phyloP scores from a whole-genome alignment of 2,113 vertebrate genomes.

The Cheirogaleus medius region DNA sequence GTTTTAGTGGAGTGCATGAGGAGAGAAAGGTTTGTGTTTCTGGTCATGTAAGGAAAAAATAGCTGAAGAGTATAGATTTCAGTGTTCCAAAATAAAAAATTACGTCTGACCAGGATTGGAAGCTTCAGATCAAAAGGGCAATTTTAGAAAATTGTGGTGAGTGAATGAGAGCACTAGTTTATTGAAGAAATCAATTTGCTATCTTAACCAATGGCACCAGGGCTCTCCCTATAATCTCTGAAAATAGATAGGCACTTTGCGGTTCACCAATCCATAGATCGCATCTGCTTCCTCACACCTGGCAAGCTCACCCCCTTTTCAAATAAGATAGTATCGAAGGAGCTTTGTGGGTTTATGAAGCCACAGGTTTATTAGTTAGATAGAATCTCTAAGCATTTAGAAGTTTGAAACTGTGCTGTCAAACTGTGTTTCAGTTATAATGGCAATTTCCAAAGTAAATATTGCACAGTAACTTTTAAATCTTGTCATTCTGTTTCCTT shows the following conservation, averaged over 20 bases:
- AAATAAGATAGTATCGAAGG: slow-evolving; percentile 56
- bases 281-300: slow-evolving; percentile 71
- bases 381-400: slow-evolving; percentile 52
- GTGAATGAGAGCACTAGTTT: slow-evolving; percentile 66
- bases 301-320: slow-evolving; percentile 62
- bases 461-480: slow-evolving; percentile 58
- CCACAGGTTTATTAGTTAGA: slow-evolving; percentile 75
- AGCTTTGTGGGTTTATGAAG: slow-evolving; percentile 71
- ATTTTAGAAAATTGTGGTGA: slow-evolving; percentile 78
- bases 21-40: slow-evolving; percentile 53
- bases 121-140: slow-evolving; percentile 77
- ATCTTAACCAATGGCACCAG: slow-evolving; percentile 71
- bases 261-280: slow-evolving; percentile 62
- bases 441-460: slow-evolving; percentile 69
- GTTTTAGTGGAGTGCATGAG: neutral
- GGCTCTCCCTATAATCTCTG: slow-evolving; percentile 70
- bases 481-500: slow-evolving; percentile 63
- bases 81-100: slow-evolving; percentile 66
- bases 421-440: slow-evolving; percentile 63
- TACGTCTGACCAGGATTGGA: slow-evolving; percentile 53
- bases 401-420: slow-evolving; percentile 59
- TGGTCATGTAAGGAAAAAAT: slow-evolving; percentile 58
- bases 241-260: slow-evolving; percentile 70
- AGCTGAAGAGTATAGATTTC: slow-evolving; percentile 55
- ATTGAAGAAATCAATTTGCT: slow-evolving; percentile 79